phyloP scores from a whole-genome alignment of 2,113 vertebrate genomes.

The Spea multiplicata region DNA sequence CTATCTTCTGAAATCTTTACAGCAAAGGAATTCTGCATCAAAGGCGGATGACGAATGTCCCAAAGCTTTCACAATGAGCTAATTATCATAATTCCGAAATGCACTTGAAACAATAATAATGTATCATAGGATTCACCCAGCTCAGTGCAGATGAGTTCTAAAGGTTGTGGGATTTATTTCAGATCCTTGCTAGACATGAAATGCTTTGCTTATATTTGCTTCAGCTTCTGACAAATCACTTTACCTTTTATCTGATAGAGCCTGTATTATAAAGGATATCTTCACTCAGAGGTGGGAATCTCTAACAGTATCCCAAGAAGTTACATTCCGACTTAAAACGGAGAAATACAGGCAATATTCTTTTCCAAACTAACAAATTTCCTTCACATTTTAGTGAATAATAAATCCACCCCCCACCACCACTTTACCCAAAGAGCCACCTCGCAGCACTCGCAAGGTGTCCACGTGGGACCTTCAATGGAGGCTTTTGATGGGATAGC shows the following conservation, averaged over 20 bases:
- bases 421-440: too few species aligned
- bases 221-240: not conserved
- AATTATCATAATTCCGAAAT: constrained; percentile 44
- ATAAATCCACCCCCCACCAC: too few species aligned
- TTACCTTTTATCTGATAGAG: not conserved
- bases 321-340: too few species aligned
- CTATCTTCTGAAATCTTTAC: not conserved
- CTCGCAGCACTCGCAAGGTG: too few species aligned
- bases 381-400: too few species aligned
- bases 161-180: constrained; percentile 34
- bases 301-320: too few species aligned
- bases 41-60: constrained; percentile 28
- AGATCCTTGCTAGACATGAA: constrained; percentile 7
- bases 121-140: constrained; percentile 32
- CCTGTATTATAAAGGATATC: not conserved
- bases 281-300: not conserved
- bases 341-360: too few species aligned
- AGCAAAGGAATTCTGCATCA: constrained; percentile 34
- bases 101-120: constrained; percentile 47
- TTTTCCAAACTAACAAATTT: too few species aligned
- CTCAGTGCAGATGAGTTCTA: constrained; percentile 19
- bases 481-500: too few species aligned
- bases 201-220: constrained; percentile 2
- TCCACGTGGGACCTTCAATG: too few species aligned
- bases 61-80: constrained; percentile 24